phyloP scores from a whole-genome alignment of 2,113 vertebrate species.

The Clarias batrachus region DNA sequence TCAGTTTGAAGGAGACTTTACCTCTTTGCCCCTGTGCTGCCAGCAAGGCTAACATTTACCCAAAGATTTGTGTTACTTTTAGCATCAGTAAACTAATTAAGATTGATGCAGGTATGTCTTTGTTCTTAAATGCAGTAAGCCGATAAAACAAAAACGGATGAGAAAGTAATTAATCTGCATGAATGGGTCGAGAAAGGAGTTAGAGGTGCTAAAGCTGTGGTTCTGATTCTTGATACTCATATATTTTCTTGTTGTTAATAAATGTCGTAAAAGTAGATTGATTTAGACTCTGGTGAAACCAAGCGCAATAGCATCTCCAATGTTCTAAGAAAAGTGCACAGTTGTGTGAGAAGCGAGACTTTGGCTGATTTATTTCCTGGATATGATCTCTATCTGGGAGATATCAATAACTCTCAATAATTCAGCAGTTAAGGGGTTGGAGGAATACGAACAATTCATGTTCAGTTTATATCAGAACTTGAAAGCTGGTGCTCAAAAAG shows the following conservation, averaged over 20 bases:
- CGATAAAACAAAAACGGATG: conserved; percentile 56
- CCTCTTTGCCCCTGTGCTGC: conserved; percentile 43
- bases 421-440: neutral
- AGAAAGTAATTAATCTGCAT: conserved; percentile 66
- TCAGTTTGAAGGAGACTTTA: conserved; percentile 64
- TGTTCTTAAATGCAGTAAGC: conserved; percentile 64
- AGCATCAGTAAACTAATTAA: conserved; percentile 71
- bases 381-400: neutral
- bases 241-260: neutral
- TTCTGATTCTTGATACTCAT: neutral
- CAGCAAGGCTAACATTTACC: conserved; percentile 44
- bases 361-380: neutral
- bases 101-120: conserved; percentile 71
- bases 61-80: conserved; percentile 61
- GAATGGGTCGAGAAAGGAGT: conserved; percentile 58
- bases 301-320: neutral
- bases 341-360: neutral
- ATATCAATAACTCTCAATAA: neutral
- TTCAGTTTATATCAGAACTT: neutral
- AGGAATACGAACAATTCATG: neutral
- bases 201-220: conserved; percentile 54
- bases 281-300: neutral
- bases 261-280: neutral
- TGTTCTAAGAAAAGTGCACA: neutral
- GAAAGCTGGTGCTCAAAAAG: neutral